Base-by-base conservation (phyloP, 1,140 invertebrate species). In the Argopecten irradians region DNA sequence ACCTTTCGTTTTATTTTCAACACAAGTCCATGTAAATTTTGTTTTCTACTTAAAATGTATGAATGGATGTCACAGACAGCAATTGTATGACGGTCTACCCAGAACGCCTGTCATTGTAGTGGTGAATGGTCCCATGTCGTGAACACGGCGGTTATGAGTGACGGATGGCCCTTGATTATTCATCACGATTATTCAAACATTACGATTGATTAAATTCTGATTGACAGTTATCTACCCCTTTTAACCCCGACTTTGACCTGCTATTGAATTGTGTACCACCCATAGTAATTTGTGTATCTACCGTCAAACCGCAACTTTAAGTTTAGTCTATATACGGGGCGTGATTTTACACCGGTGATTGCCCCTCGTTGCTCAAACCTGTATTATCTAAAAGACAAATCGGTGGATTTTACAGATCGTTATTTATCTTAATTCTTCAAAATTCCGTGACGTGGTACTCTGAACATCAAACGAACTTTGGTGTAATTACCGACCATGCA, bases 181-280 rank as follows among this genome's bases (percentile, higher is more conserved):
- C 55, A 71, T 28, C 55, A 71, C 55, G n/a, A 71, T 28, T 71
- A 71, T 71, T 71, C 22, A 71, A 16, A 28, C 55, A 28, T 8
- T n/a, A 71, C 55, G 55, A 71, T n/a, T 71, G 55, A 71, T 71
- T 71, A 71, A 8, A n/a, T 71, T 71, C 55, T 71, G 55, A 71
- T 71, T 71, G 55, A 71, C 55, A 71, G 55, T 71, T 71, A 71
- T 71, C 55, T 71, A n/a, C 55, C 55, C 55, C 22, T 71, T 71
- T 71, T 71, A 28, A 71, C 55, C 55, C 55, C 55, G 11, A 28
- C n/a, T 71, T 28, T 71, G 55, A 71, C 55, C 55, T n/a, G 22
- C 5, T n/a, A 71, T 71, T 71, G 55, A 28, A n/a, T n/a, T 71
- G 55, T 71, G 55, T 71, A 16, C 55, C 55, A 71, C 55, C 55